Base-by-base conservation (phyloP, 2,113 vertebrate genomes). In the Irena cyanogastra region DNA sequence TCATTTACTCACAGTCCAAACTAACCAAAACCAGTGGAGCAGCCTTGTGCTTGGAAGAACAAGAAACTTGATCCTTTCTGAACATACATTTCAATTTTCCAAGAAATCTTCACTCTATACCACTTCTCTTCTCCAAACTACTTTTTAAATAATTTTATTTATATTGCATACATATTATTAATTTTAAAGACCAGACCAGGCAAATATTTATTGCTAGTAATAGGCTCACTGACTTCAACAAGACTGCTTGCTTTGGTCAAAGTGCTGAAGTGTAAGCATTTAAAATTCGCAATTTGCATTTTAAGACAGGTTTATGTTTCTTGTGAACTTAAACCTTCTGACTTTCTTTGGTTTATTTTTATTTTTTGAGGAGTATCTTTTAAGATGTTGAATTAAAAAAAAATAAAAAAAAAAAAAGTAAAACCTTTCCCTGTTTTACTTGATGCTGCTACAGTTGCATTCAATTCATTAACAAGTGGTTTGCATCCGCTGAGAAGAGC, bases 391-490 rank as follows among this genome's bases (percentile, higher is more conserved):
- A 54, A 24, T 71, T 70, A 7, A 61, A 44, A 61, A 44, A 39
- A 68, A 47, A 16, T 14, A 21, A 41, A 21, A 53, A 50, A 41
- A 2, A 63, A 79, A 31, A 41, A 70, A 50, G 49, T 33, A 56
- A 91, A 86, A 87, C 82, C 54, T 95, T 87, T 84, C 78, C 54
- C 80, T 47, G 37, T 82, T 96, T 94, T 70, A 72, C 80, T 94
- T 64, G 30, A 50, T 84, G 97, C 96, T 94, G 96, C 97, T 95
- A 94, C 97, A 98, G 98, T 97, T 98, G 97, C 91, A 97, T 97
- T 98, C 98, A 98, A 98, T 99, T 98, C 98, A 98, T 98, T 98
- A 98, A 97, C 98, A 95, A 98, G 94, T 97, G 97, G 97, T 97
- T 98, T 97, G 98, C 97, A 94, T 98, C 97, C 96, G 56, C 98